Base-by-base conservation (phyloP, 2,888 invertebrate genomes). In the Pandemis corylana region DNA sequence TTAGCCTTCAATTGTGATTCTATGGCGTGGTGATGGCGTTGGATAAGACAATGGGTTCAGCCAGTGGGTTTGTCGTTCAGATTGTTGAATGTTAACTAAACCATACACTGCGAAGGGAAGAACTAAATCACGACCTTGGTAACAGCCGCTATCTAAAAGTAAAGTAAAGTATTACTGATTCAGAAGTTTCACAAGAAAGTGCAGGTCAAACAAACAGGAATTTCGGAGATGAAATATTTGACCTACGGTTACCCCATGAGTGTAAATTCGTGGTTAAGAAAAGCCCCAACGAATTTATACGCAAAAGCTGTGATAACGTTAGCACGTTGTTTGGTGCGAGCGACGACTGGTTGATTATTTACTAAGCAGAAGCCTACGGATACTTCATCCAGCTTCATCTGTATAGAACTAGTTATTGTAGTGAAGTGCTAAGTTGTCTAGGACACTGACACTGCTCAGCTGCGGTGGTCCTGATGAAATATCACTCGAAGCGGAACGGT, bases 401-500 rank as follows among this genome's bases (percentile, higher is more conserved):
- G 12, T 61, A 61, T 28, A 20, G 28, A 36, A 13, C 5, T 61
- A 51, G 5, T 5, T 6, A 6, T 6, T 51, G 13, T 13, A 5
- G 5, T 6, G 51, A 1, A 9, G 44, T 44, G 44, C 7, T 51
- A 46, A n/a, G 7, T 51, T 51, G 51, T 51, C 51, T 51, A 51
- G n/a, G n/a, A 12, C n/a, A n/a, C n/a, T 51, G 51, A n/a, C 49
- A 51, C 12, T 51, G n/a, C 49, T 51, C 13, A 51, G 49, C n/a
- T 51, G 49, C 12, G 49, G 12, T 51, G n/a, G 49, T n/a, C 49
- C n/a, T 51, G n/a, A 12, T 28, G 36, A 49, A 66, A 51, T 36
- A 68, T 44, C 5, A 46, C 46, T 68, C 20, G 42, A 67, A 56
- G 68, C 56, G 10, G 13, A 44, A 59, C 7, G 20, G 42, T 59